Evolutionary conservation across 2,113 vertebrate species (phyloP).

Genomic region (Phylloscopus whistleri): DNA sequence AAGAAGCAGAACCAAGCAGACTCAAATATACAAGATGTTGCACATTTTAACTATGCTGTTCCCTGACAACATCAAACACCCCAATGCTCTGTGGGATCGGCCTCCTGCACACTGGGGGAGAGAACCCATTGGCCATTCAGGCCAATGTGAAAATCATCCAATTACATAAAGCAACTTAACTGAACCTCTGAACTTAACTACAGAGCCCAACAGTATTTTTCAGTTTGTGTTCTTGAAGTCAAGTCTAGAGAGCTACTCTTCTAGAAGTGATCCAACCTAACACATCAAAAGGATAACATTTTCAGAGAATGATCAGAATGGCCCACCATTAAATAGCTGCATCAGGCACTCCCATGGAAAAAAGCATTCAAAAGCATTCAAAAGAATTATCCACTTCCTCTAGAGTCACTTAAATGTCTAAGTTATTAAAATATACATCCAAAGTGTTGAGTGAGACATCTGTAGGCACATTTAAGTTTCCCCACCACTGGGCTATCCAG

Average conservation of each 20-base stretch:
- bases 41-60: not conserved
- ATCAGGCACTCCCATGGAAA: not conserved
- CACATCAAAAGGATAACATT: not conserved
- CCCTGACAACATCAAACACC: not conserved
- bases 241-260: not conserved
- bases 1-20: not conserved
- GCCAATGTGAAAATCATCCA: not conserved
- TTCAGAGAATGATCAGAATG: not conserved
- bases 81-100: fast-evolving
- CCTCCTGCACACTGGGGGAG: not conserved
- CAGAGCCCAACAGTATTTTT: not conserved
- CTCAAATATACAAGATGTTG: not conserved
- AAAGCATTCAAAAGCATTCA: not conserved
- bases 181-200: not conserved
- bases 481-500: not conserved
- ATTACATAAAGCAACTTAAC: not conserved
- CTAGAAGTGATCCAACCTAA: not conserved
- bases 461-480: not conserved
- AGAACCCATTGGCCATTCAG: not conserved
- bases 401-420: not conserved
- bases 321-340: not conserved
- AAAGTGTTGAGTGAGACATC: not conserved
- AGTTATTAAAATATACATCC: not conserved
- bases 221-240: not conserved
- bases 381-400: not conserved